A percentile compares a stretch with the other conserved stretches of the same genome.
These are phyloP conservation scores for Melikaiella ostensackeni DNA, from an alignment of 2,888 invertebrate species.

Conservation along the genomic window DNA sequence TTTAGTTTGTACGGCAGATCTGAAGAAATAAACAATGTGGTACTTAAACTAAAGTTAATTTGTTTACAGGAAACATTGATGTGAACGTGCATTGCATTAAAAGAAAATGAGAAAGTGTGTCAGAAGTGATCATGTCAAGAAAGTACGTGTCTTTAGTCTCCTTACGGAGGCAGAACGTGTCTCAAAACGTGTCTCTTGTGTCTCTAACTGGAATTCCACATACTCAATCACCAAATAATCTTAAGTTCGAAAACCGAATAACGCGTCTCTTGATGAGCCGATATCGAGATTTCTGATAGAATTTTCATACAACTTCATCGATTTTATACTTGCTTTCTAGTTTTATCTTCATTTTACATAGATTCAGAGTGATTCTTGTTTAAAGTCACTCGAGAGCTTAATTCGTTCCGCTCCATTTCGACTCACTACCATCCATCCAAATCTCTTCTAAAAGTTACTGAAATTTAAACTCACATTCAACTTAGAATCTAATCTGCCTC, in stretches of 20 bases:
- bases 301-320: not conserved
- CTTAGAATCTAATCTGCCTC: slow-evolving; percentile 59
- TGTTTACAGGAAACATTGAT: slow-evolving; percentile 14
- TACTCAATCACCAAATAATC: slow-evolving; percentile 27
- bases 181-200: slow-evolving; percentile 40
- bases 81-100: slow-evolving; percentile 20
- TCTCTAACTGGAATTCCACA: slow-evolving; percentile 19
- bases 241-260: slow-evolving; percentile 23
- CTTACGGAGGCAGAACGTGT: slow-evolving; percentile 29
- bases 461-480: slow-evolving; percentile 46
- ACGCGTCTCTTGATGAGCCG: slow-evolving; percentile 55
- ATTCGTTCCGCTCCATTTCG: not conserved
- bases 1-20: no score
- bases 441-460: slow-evolving; percentile 14
- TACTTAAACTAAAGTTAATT: slow-evolving; percentile 16
- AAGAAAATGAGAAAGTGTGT: slow-evolving; percentile 12
- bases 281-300: slow-evolving; percentile 49
- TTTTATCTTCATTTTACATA: not conserved
- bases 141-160: slow-evolving; percentile 35
- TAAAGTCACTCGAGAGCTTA: not conserved
- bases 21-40: no score
- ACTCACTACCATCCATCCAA: not conserved
- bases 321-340: not conserved
- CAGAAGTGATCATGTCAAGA: slow-evolving; percentile 23
- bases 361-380: not conserved